Evolutionary conservation across 2,797 vertebrate genomes (phyloP), one percentile per base, ranked within the genome.

Genomic region (Chaetodon trifasciatus): DNA sequence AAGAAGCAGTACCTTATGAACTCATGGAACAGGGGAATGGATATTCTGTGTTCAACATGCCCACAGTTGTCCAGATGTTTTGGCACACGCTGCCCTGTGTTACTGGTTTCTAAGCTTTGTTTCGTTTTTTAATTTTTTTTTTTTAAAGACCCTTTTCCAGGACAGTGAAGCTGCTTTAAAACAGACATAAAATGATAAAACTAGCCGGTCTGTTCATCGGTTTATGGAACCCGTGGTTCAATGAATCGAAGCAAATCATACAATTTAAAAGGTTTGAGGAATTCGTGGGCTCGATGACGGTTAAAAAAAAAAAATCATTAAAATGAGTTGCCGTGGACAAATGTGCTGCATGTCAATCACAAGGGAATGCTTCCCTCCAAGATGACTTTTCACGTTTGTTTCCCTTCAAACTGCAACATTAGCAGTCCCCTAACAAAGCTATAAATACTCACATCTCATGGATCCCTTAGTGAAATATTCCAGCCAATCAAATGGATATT

Each of bases 41-140:
- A 85, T 89, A 61, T 39, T 89, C 84, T 88, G 83, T 92, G 85
- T 92, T 89, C 83, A 79, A 92, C 92, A 93, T 93, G 92, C 92
- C 90, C 86, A 90, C 90, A 89, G 88, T 70, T 81, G 83, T 84
- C 88, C 88, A 81, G 80, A 84, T 74, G 85, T 88, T 90, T 91
- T 88, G 85, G 91, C 90, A 90, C 85, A 83, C 60, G 50, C 76
- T 82, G 84, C 70, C 86, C 83, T 72, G 74, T 84, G 65, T 74
- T 8, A n/a, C 81, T 82, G 81, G 70, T 84, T 90, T 90, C 64
- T 74, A 65, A 86, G 76, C 70, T 70, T 60, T 53, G 23, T 67
- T 65, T 69, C 70, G 9, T 57, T 49, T 66, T 55, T 8, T n/a
- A n/a, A n/a, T n/a, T 73, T 46, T 56, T 67, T 39, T 57, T 74